phyloP scores from a whole-genome alignment of 1,140 invertebrate genomes.

The Thalassaphorura encarpata region DNA sequence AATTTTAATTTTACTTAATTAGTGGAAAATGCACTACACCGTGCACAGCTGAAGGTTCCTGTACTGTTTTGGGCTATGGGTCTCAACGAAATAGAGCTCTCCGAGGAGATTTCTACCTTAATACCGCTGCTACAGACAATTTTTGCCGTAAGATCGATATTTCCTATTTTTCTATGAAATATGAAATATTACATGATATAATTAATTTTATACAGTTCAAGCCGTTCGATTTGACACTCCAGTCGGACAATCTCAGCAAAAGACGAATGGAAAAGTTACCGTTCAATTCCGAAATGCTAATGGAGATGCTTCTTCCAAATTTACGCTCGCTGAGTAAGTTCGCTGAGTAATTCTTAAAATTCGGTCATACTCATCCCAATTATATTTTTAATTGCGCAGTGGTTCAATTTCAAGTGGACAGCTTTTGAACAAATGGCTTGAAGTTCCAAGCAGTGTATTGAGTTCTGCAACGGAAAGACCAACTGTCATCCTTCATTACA shows the following conservation, averaged over 20 bases:
- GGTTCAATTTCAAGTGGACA: slow-evolving; percentile 12
- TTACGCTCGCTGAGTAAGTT: slow-evolving; percentile 13
- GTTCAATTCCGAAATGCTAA: slow-evolving; percentile 7
- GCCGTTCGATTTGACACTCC: slow-evolving; percentile 9
- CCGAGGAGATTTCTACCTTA: slow-evolving; percentile 16
- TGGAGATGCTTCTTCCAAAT: slow-evolving; percentile 4
- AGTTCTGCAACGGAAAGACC: background rate
- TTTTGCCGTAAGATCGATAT: slow-evolving; percentile 20
- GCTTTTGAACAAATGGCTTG: slow-evolving; percentile 16
- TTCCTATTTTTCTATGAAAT: background rate
- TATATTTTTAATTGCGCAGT: slow-evolving; percentile 6
- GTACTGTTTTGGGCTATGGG: slow-evolving; percentile 14
- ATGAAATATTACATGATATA: background rate
- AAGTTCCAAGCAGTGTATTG: slow-evolving; percentile 15
- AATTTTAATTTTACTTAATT: background rate
- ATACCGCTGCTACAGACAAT: slow-evolving; percentile 3
- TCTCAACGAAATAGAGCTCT: background rate
- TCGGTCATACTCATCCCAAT: background rate
- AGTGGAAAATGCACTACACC: slow-evolving; percentile 19
- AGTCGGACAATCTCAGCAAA: slow-evolving; percentile 10
- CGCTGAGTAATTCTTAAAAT: background rate
- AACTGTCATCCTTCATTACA: slow-evolving; percentile 14
- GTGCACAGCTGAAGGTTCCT: slow-evolving; percentile 5
- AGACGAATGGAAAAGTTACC: slow-evolving; percentile 10
- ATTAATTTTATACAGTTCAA: slow-evolving; percentile 10